Evolutionary conservation across 2,113 vertebrate species (phyloP).

Genomic region (Nicator chloris): DNA sequence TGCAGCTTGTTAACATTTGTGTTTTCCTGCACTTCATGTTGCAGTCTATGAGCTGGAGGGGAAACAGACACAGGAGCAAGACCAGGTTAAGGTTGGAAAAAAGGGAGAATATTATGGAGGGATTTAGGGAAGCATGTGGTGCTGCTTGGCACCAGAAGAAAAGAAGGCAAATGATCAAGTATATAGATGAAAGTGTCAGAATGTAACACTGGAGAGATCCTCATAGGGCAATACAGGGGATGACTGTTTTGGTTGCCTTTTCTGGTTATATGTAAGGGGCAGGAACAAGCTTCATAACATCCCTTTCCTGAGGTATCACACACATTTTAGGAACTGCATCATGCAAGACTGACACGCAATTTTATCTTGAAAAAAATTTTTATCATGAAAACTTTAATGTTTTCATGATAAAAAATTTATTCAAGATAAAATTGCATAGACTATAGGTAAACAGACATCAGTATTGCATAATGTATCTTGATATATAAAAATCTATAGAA

Average conservation of each 20-base stretch:
- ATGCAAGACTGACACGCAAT: not conserved
- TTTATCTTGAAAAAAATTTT: too few species aligned
- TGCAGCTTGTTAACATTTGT: not conserved
- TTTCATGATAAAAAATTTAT: not conserved
- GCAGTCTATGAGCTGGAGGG: not conserved
- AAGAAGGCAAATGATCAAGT: not conserved
- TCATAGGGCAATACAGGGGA: not conserved
- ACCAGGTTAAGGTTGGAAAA: not conserved
- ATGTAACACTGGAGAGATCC: not conserved
- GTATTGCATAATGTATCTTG: not conserved
- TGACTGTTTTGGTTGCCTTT: not conserved
- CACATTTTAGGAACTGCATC: not conserved
- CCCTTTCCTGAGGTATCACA: not conserved
- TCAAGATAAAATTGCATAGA: not conserved
- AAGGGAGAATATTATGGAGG: not conserved
- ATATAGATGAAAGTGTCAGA: not conserved
- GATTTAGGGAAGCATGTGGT: not conserved
- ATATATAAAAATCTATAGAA: not conserved
- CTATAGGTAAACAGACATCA: not conserved
- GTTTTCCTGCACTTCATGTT: not conserved
- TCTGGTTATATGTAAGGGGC: not conserved
- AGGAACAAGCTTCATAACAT: not conserved
- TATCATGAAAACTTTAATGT: not conserved
- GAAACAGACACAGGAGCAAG: not conserved
- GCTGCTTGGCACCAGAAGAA: not conserved